Base-by-base conservation (phyloP, 2,797 vertebrate species). In the Anabacerthia variegaticeps region DNA sequence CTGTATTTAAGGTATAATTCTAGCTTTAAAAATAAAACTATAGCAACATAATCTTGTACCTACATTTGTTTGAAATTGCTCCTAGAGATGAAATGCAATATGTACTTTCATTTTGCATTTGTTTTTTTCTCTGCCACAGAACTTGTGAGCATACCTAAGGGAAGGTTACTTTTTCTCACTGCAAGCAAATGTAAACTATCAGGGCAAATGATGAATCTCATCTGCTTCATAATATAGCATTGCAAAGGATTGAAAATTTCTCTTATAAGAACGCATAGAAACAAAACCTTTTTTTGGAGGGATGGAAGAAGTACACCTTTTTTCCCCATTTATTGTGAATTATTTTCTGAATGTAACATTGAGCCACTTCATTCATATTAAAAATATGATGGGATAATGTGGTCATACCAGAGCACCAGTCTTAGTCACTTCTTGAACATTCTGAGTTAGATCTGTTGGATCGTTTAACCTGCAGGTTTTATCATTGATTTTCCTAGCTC, bases 221-320 rank as follows among this genome's bases (percentile, higher is more conserved):
- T 73, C 16, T 61, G 2, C 6, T 69, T 87, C 15, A 30, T 41
- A 46, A 26, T 17, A 20, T 10, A 46, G 2, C 11, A 56, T 51
- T 68, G 11, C 2, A 37, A 68, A 55, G 3, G 61, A 37, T 28
- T 55, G 21, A 59, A 84, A 68, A 46, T 13, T 41, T 76, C 5
- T 7, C 1, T 63, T 77, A 24, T 56, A 52, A 51, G 16, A 41
- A 4, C 11, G 7, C 8, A 21, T 48, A 58, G 32, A 55, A 82
- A 4, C 1, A 14, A 28, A 80, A 13, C 0, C 1, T 0, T 7
- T 32, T 66, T 84, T 61, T 46, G 7, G 9, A 61, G 14, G 13
- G 2, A 12, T 56, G 30, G n/a, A 62, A 34, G 51, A 44, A 22
- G 2, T 49, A 28, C 6, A 22, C 3, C 2, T 37, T 46, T 85